Percentiles rank a stretch among this genome's conserved stretches.
phyloP scores from a whole-genome alignment of 2,888 invertebrate genomes.

The Sicus ferrugineus region DNA sequence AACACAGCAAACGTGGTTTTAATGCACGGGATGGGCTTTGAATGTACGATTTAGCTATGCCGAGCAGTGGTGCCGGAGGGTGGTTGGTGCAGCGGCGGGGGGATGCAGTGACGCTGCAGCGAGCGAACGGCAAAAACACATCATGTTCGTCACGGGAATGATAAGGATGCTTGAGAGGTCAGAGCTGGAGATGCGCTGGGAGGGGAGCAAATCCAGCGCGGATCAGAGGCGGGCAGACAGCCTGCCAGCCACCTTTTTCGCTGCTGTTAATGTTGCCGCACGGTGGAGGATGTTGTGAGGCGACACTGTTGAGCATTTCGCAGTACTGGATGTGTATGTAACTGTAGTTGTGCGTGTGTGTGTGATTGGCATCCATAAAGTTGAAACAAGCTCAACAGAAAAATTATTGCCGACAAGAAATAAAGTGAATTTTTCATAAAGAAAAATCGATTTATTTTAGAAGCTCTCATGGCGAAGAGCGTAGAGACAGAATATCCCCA shows the following conservation, averaged over 20 bases:
- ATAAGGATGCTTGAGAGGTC: neutral
- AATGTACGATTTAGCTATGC: constrained; percentile 30
- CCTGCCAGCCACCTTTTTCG: constrained; percentile 1
- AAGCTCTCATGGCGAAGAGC: neutral
- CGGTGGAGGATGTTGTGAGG: neutral
- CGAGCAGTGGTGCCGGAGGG: neutral
- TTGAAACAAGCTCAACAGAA: constrained; percentile 15
- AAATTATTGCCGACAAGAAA: neutral
- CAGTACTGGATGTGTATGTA: neutral
- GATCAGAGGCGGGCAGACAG: neutral
- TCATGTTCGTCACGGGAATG: neutral
- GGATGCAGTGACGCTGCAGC: neutral
- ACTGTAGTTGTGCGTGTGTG: neutral
- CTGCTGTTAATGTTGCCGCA: neutral
- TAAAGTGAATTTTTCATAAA: constrained; percentile 3
- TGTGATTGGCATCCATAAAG: neutral
- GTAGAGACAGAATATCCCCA: neutral
- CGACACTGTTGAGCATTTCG: constrained; percentile 8
- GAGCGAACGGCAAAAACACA: neutral
- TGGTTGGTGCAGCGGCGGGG: neutral
- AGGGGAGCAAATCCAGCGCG: no score
- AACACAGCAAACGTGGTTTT: constrained; percentile 14
- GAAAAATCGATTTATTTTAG: neutral
- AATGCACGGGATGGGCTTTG: constrained; percentile 8
- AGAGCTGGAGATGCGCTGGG: no score